Base-by-base conservation (phyloP, 2,797 vertebrate genomes). In the Acanthurus tractus region DNA sequence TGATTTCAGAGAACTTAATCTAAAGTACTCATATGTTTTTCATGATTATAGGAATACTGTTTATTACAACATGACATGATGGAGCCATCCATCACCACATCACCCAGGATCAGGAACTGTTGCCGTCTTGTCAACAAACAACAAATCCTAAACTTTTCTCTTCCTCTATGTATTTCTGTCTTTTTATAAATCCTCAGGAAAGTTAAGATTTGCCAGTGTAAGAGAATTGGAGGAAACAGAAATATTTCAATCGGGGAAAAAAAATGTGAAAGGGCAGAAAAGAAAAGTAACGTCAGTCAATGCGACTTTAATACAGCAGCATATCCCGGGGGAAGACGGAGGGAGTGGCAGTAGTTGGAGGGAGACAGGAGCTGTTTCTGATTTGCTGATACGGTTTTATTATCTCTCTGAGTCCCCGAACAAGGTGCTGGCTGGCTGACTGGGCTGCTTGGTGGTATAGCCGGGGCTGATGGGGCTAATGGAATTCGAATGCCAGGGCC, bases 371-470 rank as follows among this genome's bases (percentile, higher is more conserved):
- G 84, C 83, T 89, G 84, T 87, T 83, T 82, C 80, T 92, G 92
- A 95, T 95, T 93, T 53, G 76, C 87, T 63, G 90, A 94, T 95
- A 94, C 74, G 56, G 88, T 95, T 93, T 93, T 93, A 94, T 94
- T 93, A 95, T 95, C 93, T 93, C 74, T 85, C 74, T 86, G 82
- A 91, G 79, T 91, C 78, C 56, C 20, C 25, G 81, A 88, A 93
- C 92, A 93, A 89, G 90, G 85, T 81, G 86, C 91, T 82, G 84
- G 86, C 87, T 86, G 88, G 86, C 87, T 83, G 87, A 49, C 77
- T 84, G 77, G 85, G 78, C 75, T 78, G 80, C 77, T 68, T 15
- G 66, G 57, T 48, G 42, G 59, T 76, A 69, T 54, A 70, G 82
- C 73, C 6, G 12, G 57, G 65, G 67, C 76, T 89, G 86, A 85